Base-by-base conservation (phyloP, 2,797 vertebrate species). In the Strix occidentalis region DNA sequence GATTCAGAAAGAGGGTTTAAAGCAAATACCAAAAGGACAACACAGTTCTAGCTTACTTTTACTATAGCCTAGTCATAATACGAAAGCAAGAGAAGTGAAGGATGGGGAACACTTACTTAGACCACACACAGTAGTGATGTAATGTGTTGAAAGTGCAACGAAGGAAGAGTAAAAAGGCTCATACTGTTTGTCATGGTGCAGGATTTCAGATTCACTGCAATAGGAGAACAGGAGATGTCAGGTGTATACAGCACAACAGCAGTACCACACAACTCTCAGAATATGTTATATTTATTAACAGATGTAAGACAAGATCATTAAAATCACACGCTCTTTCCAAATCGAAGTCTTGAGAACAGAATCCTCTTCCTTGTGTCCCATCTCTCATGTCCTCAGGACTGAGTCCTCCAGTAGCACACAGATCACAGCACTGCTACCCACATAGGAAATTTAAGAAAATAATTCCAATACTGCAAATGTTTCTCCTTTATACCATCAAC, bases 101-200 rank as follows among this genome's bases (percentile, higher is more conserved):
- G 65, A 80, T 0, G 17, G 5, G n/a, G 35, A 51, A 91, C 97
- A 99, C 99, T 96, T 98, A 99, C 99, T 99, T 94, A 99, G 99
- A 95, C 99, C 98, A 97, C 99, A 99, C 84, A 99, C 99, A 69
- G 99, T 99, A 95, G 99, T 99, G 98, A 99, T 99, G 98, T 99
- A 99, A 98, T 99, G 99, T 11, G 99, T 99, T 94, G 99, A 99
- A 84, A 99, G 99, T 10, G 99, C 99, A 97, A 99, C 99, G 11
- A 99, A 99, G 41, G 99, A 99, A 1, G 99, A 99, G 98, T 99
- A 99, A 98, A 99, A 99, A 16, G 99, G 99, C 98, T 99, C 99
- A 25, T 99, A 99, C 88, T 99, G 99, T 98, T 99, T 99, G 98
- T 99, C 99, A 0, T 99, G 99, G 96, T 99, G 99, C 97, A 99